Conservation (phyloP, 2,888 invertebrate genomes). For the Glyphotaelius pellucidus region DNA sequence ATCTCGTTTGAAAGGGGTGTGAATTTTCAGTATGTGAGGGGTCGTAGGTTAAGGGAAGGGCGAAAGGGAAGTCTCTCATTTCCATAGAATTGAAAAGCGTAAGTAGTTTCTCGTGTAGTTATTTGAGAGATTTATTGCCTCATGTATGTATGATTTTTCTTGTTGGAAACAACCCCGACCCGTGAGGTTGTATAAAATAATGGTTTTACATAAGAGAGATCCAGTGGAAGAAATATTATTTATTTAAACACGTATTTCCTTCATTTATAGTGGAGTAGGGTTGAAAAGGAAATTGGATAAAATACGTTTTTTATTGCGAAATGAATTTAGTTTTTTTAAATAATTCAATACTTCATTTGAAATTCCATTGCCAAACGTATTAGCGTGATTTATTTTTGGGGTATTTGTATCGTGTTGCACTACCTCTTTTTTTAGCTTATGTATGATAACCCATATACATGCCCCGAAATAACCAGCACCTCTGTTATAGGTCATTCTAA, state of each 20-base stretch:
- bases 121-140: conserved; percentile 12
- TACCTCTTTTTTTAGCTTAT: no score
- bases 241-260: not conserved
- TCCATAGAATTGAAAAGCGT: conserved; percentile 9
- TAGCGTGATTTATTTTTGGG: no score
- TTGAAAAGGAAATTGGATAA: not conserved
- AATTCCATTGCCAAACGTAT: no score
- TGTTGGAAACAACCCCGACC: not conserved
- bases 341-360: not conserved
- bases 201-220: not conserved
- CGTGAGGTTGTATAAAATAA: not conserved
- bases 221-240: not conserved
- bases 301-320: not conserved
- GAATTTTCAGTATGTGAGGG: not conserved
- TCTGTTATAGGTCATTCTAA: no score
- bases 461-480: no score
- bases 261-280: not conserved
- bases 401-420: no score
- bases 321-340: not conserved
- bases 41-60: not conserved
- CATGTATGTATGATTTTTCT: conserved; percentile 11
- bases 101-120: conserved; percentile 38
- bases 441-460: no score
- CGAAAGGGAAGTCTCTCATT: conserved; percentile 13
- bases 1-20: not conserved